Evolutionary conservation across 2,797 vertebrate genomes (phyloP).

Genomic region (Molossus alvarezi): DNA sequence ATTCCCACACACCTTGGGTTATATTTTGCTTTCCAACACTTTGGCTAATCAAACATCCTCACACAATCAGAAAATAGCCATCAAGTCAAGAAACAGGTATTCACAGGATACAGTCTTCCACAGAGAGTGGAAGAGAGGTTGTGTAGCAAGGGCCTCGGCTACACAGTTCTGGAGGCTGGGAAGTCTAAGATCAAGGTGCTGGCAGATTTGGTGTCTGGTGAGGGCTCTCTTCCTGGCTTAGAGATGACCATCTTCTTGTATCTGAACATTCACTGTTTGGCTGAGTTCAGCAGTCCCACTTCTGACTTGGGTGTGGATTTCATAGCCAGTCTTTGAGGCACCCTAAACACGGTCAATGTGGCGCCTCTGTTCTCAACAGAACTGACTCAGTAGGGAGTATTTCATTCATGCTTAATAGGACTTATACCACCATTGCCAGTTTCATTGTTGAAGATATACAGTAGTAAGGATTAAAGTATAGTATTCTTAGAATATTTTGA

Average conservation of each 20-base stretch:
- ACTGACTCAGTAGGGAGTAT: neutral
- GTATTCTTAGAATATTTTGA: conserved; percentile 9
- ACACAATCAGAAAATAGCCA: too few species aligned
- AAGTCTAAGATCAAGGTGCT: too few species aligned
- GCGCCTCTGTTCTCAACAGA: neutral
- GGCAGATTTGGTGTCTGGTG: too few species aligned
- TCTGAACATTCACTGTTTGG: neutral
- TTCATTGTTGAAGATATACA: neutral
- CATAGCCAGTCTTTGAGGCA: neutral
- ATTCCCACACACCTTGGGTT: neutral
- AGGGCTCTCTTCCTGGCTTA: too few species aligned
- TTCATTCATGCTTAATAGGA: neutral
- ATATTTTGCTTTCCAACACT: neutral
- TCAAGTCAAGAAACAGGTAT: too few species aligned
- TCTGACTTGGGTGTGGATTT: neutral
- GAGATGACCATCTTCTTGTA: too few species aligned
- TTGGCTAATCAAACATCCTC: too few species aligned
- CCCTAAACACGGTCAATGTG: neutral
- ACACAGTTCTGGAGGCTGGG: too few species aligned
- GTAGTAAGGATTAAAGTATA: conserved; percentile 3
- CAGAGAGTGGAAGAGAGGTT: too few species aligned
- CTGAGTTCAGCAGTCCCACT: neutral
- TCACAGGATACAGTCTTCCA: too few species aligned
- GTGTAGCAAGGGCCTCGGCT: too few species aligned
- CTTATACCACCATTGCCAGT: neutral